phyloP scores from a whole-genome alignment of 2,797 vertebrate species.

The Xiphophorus birchmanni region DNA sequence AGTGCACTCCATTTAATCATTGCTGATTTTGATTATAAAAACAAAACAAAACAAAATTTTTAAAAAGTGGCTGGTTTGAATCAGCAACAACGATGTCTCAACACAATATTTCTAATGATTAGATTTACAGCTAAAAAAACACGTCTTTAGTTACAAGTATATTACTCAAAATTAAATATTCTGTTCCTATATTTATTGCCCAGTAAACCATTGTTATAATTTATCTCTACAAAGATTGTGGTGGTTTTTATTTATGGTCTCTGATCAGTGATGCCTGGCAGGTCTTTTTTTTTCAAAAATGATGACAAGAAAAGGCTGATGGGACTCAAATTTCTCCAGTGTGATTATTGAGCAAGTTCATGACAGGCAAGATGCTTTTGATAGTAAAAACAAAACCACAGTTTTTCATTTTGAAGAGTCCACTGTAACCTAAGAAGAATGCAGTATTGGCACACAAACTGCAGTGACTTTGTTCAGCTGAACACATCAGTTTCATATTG shows the following conservation, averaged over 20 bases:
- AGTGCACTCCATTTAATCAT: not conserved
- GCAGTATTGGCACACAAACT: conserved; percentile 22
- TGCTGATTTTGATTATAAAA: not conserved
- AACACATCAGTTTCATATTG: conserved; percentile 18
- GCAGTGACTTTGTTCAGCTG: conserved; percentile 29
- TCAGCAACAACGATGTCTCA: not conserved
- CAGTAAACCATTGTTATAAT: not conserved
- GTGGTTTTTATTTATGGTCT: conserved; percentile 13
- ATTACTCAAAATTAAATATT: not conserved
- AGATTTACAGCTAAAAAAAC: not conserved
- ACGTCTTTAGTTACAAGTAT: not conserved
- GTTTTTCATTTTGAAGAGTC: conserved; percentile 39
- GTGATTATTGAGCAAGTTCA: conserved; percentile 45
- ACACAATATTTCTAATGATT: not conserved
- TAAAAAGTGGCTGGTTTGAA: not conserved
- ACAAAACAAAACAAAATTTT: not conserved
- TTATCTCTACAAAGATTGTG: conserved; percentile 7
- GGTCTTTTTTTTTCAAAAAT: conserved; percentile 16
- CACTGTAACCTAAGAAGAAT: conserved; percentile 41
- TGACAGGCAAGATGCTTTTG: conserved; percentile 39
- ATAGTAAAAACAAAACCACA: conserved; percentile 48
- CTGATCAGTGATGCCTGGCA: conserved; percentile 19
- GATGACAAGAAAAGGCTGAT: conserved; percentile 51
- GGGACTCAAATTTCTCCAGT: conserved; percentile 55
- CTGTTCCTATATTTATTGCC: not conserved